Base-by-base conservation (phyloP, 2,888 invertebrate species). In the Strigamia crassipes region DNA sequence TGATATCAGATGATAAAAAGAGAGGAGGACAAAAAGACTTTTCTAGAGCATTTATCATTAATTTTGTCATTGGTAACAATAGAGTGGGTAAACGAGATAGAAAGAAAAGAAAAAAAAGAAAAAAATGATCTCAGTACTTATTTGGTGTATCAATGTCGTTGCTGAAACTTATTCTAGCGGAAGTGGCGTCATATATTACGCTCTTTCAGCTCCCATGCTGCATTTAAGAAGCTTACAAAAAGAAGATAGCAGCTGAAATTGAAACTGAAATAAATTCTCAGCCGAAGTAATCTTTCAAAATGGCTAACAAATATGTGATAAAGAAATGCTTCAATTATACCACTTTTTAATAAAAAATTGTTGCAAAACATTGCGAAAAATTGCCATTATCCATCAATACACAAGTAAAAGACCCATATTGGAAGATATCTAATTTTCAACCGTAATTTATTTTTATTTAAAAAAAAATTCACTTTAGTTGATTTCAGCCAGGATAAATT, bases 171-270 rank as follows among this genome's bases (percentile, higher is more conserved):
- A 61, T 21, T 61, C 61, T 23, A 21, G 61, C 61, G 61, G 61
- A 61, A 61, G 61, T 61, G 61, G 61, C 61, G 61, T 61, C 61
- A 61, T 61, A 61, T 61, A 61, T 61, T 61, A 61, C 21, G 61
- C 61, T 46, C 46, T 61, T 61, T 61, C 61, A 61, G 61, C 21
- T 61, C 61, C 61, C 61, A n/a, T 18, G 23, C 61, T 61, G 21
- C 61, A 61, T 61, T 61, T 61, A 61, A 61, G 61, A 61, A 61
- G 61, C 61, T 61, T 61, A 61, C 61, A 61, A 61, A 61, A 61
- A 61, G 61, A 23, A 61, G 61, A 61, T 61, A 61, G 61, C 21
- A 61, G 61, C 46, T n/a, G 61, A 61, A 61, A 61, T 61, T 61
- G 61, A 61, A 61, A 61, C 61, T 61, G 61, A 61, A 61, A 61